phyloP scores from a whole-genome alignment of 2,888 invertebrate species.

The Scotopteryx bipunctaria region DNA sequence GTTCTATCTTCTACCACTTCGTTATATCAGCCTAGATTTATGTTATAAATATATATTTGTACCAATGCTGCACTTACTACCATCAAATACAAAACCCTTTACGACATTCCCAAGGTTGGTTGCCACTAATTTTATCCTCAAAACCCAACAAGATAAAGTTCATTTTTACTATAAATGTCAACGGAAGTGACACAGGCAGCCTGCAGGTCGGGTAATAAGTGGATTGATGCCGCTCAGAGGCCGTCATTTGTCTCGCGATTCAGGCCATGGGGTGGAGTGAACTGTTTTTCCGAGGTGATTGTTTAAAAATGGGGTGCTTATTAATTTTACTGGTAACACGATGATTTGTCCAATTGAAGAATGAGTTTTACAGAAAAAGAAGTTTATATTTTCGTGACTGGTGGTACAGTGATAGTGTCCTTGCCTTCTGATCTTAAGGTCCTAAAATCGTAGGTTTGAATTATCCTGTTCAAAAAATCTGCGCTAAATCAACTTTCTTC shows the following conservation, averaged over 20 bases:
- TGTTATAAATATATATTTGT: too few species aligned
- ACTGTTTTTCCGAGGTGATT: constrained; percentile 16
- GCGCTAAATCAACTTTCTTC: too few species aligned
- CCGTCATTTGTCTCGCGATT: constrained; percentile 37
- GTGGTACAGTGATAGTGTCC: too few species aligned
- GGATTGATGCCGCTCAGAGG: constrained; percentile 65
- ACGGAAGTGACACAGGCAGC: background rate
- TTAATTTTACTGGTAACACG: constrained; percentile 11
- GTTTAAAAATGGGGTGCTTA: constrained; percentile 19
- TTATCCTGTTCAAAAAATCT: too few species aligned
- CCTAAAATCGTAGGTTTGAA: too few species aligned
- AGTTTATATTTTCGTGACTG: too few species aligned
- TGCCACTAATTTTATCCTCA: background rate
- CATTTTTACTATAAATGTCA: background rate
- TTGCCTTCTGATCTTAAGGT: too few species aligned
- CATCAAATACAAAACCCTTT: background rate
- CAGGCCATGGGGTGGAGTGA: constrained; percentile 10
- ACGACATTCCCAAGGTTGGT: background rate
- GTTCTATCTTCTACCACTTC: too few species aligned
- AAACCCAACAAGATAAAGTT: background rate
- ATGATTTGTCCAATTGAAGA: constrained; percentile 11
- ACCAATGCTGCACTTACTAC: too few species aligned
- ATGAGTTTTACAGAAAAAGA: too few species aligned
- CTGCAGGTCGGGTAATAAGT: constrained; percentile 70
- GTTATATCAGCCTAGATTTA: too few species aligned